Percentiles rank a stretch among this genome's conserved stretches.
phyloP scores from a whole-genome alignment of 1,140 invertebrate genomes.

The Drosophila pruinosa region DNA sequence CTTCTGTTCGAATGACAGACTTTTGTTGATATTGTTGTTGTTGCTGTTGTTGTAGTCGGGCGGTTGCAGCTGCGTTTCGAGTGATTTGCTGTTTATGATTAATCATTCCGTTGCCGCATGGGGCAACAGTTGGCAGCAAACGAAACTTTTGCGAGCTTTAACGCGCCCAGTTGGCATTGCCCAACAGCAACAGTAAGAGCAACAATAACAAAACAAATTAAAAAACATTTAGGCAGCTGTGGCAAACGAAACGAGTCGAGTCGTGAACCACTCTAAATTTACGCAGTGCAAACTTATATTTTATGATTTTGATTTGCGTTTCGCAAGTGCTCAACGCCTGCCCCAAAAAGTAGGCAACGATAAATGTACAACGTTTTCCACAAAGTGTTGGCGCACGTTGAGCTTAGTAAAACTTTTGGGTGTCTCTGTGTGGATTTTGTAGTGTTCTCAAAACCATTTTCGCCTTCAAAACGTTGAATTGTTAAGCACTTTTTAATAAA shows the following conservation, averaged over 20 bases:
- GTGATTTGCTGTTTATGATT: slow-evolving; percentile 61
- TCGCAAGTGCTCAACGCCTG: slow-evolving; percentile 16
- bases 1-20: slow-evolving; percentile 44
- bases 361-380: slow-evolving; percentile 18
- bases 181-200: slow-evolving; percentile 22
- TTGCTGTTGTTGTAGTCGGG: no score
- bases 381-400: not conserved
- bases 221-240: slow-evolving; percentile 80
- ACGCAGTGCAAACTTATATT: slow-evolving; percentile 80
- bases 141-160: slow-evolving; percentile 59
- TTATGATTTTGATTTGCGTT: slow-evolving; percentile 72
- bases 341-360: slow-evolving; percentile 62
- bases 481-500: not conserved
- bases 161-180: slow-evolving; percentile 24
- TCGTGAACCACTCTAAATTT: slow-evolving; percentile 48
- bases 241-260: slow-evolving; percentile 24
- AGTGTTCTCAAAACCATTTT: not conserved
- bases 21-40: slow-evolving; percentile 7
- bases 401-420: not conserved
- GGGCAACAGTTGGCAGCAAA: slow-evolving; percentile 42
- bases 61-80: slow-evolving; percentile 39
- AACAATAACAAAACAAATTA: slow-evolving; percentile 61
- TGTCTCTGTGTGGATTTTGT: slow-evolving; percentile 1
- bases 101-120: slow-evolving; percentile 55
- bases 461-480: not conserved